Evolutionary conservation across 2,888 invertebrate genomes (phyloP).

Genomic region (Venustoraphidia nigricollis): DNA sequence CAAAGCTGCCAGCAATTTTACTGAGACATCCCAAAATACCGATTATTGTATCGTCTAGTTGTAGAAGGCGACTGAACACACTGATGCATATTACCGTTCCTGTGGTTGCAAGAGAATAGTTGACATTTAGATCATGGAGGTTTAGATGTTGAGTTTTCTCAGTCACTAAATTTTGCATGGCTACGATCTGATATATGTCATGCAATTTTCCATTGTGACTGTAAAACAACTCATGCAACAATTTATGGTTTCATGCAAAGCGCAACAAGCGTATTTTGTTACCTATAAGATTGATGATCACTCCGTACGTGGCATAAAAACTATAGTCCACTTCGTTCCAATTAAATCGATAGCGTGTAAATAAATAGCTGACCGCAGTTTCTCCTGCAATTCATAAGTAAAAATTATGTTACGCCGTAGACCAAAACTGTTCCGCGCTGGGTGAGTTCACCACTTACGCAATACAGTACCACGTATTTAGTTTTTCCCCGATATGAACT

Average conservation of each 20-base stretch:
- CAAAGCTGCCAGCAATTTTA: slow-evolving; percentile 26
- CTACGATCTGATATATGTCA: no score
- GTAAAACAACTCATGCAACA: no score
- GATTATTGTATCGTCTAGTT: slow-evolving; percentile 24
- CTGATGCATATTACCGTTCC: slow-evolving; percentile 20
- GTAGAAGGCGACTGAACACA: slow-evolving; percentile 20
- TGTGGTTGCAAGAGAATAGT: slow-evolving; percentile 9
- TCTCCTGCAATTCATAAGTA: slow-evolving; percentile 31
- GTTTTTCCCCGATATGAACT: not conserved
- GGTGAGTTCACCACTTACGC: no score
- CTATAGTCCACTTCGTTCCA: slow-evolving; percentile 44
- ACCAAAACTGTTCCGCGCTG: not conserved
- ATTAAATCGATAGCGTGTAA: slow-evolving; percentile 37
- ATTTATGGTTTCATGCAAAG: no score
- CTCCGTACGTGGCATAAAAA: slow-evolving; percentile 38
- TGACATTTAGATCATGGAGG: no score
- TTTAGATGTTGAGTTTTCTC: no score
- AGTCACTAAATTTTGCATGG: no score
- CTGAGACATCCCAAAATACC: slow-evolving; percentile 26
- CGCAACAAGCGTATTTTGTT: slow-evolving; percentile 18
- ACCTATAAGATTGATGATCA: slow-evolving; percentile 39
- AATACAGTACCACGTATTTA: not conserved
- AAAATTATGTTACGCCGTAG: not conserved
- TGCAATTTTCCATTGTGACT: no score
- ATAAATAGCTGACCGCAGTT: slow-evolving; percentile 40